Base-by-base conservation (phyloP, 1,140 invertebrate genomes). In the Lepidurus packardi region DNA sequence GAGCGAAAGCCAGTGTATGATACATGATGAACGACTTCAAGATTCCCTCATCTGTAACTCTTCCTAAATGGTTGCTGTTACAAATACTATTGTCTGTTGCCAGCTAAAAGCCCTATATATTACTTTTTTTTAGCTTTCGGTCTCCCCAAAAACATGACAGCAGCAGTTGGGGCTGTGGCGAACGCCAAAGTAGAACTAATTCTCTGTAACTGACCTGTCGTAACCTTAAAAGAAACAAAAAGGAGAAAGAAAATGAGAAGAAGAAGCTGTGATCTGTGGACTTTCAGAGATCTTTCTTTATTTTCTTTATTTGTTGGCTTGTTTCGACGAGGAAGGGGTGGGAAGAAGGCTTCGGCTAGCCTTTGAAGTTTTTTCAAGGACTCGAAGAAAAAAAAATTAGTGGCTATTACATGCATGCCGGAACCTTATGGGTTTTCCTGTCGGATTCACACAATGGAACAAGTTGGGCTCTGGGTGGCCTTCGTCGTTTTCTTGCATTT, bases 401-500 rank as follows among this genome's bases (percentile, higher is more conserved):
- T 21, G 21, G 53, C 53, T 65, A 65, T 65, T 65, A 65, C 53
- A 65, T 65, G 53, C 53, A 65, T 65, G 53, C 53, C 13, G 53
- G 53, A 65, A n/a, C 53, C 53, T 65, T 65, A 65, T 65, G 53
- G 53, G 53, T 65, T 65, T 65, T 65, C 53, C 53, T 65, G 53
- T 65, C 53, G 53, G 53, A 65, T 65, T 65, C 53, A 65, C 53
- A 65, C 53, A 65, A 65, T 65, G 53, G 53, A 65, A 65, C 53
- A 65, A 65, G 53, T 65, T 65, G 53, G 16, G 53, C 53, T 65
- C 21, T 7, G 53, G 16, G 53, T 65, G 53, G 53, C 13, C 13
- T 65, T 65, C 53, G 8, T 21, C 53, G 53, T 65, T 65, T 65
- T 16, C 21, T 11, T 47, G 34, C 34, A 34, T 34, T 34, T 34